Evolutionary conservation across 2,888 invertebrate genomes (phyloP), one percentile per base, ranked within the genome.

Genomic region (Acronicta leporina): DNA sequence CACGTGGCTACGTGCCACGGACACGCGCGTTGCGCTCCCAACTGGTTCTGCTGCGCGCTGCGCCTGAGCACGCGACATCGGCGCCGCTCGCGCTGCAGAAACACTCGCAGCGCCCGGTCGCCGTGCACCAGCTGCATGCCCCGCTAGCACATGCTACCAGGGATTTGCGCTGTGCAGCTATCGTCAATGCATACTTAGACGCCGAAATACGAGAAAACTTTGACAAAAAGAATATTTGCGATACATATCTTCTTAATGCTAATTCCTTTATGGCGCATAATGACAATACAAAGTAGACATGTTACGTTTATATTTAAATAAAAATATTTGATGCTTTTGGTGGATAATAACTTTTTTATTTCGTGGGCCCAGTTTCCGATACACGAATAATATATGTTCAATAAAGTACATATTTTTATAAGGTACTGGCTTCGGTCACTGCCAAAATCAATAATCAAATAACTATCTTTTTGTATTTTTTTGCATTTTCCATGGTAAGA

Each of bases 101-200:
- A 1, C 76, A 82, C 63, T 83, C 86, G 0, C 60, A 73, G 35
- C 35, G 13, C 11, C 35, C 35, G 4, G 35, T 35, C 13, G 13
- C 35, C 35, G 35, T 35, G 35, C 79, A 87, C 51, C 63, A 81
- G 9, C 68, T 88, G 7, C 40, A 38, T 5, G 76, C 77, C 1
- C 78, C 83, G 0, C 65, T 87, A 8, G 63, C 76, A 0, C 53
- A 67, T 6, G 67, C 77, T 0, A 27, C 79, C 0, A 46, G 67
- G 5, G 86, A 88, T 33, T 49, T 84, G 3, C 73, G 74, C 7
- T 84, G 82, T 40, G 51, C 85, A 0, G 75, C 80, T 1, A 73
- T 86, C 13, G 67, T 89, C 11, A 87, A 88, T 53, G 50, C 63
- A 25, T 77, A 85, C 55, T 69, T 89, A 3, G 74, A 77, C 16